Conservation (phyloP, 92 coral and sea anemone genomes). For the Phenganax stokvisi region DNA sequence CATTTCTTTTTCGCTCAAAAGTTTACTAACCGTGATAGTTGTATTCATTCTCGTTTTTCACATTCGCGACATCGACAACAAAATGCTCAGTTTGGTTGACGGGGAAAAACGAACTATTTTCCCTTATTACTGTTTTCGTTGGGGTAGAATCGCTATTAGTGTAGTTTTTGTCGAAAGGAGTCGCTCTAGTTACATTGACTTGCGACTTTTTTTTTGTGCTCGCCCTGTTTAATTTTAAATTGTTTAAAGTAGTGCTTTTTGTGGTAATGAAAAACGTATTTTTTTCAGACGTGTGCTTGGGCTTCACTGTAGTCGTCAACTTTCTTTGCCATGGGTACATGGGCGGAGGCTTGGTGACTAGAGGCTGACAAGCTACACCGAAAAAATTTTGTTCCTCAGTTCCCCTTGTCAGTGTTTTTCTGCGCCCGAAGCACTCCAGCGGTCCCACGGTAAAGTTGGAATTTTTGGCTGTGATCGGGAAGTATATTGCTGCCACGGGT, state of each 20-base stretch:
- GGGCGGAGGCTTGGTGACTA: constrained; percentile 34
- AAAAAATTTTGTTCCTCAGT: constrained; percentile 17
- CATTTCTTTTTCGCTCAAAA: too few species aligned
- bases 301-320: constrained; percentile 1
- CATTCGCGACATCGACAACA: background rate
- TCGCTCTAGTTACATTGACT: background rate
- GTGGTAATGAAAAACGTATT: background rate
- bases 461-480: constrained; percentile 54
- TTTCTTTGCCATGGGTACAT: constrained; percentile 22
- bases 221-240: background rate
- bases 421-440: constrained; percentile 75
- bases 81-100: background rate
- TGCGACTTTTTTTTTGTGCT: background rate
- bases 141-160: background rate
- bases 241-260: background rate
- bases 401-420: constrained; percentile 7
- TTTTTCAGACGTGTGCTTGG: background rate
- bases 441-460: constrained; percentile 91
- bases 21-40: background rate
- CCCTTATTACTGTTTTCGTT: background rate
- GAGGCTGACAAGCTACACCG: constrained; percentile 27
- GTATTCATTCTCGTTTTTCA: background rate
- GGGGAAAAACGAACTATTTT: background rate
- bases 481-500: constrained; percentile 73
- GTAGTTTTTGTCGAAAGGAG: background rate